Conservation (phyloP, 2,113 vertebrate species). For the Poecilia latipinna region DNA sequence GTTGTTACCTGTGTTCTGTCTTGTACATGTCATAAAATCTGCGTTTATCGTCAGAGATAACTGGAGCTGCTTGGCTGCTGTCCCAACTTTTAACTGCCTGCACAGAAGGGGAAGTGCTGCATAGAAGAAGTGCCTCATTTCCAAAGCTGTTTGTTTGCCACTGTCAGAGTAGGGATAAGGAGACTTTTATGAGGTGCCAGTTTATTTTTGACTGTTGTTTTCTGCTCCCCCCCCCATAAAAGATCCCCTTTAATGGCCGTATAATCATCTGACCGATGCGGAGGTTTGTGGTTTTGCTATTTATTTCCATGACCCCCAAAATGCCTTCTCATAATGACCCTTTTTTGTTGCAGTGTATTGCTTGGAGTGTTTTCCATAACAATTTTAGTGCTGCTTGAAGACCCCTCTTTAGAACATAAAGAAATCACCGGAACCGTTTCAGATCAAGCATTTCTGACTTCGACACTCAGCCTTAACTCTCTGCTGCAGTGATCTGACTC, state of each 20-base stretch:
- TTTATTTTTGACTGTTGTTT: conserved; percentile 45
- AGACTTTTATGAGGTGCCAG: conserved; percentile 24
- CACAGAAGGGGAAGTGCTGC: conserved; percentile 15
- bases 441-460: conserved; percentile 5
- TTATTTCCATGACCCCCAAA: conserved; percentile 5
- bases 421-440: not conserved
- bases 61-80: not conserved
- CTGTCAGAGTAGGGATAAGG: conserved; percentile 45
- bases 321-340: not conserved
- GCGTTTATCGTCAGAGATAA: conserved; percentile 4
- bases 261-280: conserved; percentile 25
- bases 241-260: conserved; percentile 46
- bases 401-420: not conserved
- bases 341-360: not conserved
- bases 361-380: conserved; percentile 26
- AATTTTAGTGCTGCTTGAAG: not conserved
- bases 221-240: conserved; percentile 42
- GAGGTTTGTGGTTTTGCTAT: conserved; percentile 13
- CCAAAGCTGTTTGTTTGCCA: conserved; percentile 56
- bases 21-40: not conserved
- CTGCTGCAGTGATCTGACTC: conserved; percentile 5
- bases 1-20: conserved; percentile 10
- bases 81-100: not conserved
- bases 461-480: not conserved
- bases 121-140: conserved; percentile 42